phyloP scores from a whole-genome alignment of 2,888 invertebrate genomes.

The Diabrotica balteata region DNA sequence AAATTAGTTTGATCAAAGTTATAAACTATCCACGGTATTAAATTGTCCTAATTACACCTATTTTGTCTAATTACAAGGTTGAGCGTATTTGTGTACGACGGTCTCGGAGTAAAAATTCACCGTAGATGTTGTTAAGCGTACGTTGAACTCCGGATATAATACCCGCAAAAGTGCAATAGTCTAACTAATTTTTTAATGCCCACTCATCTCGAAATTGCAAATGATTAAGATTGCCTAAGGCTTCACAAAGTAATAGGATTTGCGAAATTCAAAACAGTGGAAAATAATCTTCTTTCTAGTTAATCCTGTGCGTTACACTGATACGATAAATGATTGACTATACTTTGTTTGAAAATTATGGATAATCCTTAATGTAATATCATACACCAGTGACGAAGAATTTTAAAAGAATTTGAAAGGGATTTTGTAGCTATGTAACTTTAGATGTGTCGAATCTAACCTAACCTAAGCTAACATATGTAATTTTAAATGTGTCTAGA shows the following conservation, averaged over 20 bases:
- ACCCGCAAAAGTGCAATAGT: constrained; percentile 34
- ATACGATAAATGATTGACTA: too few species aligned
- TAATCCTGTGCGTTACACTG: not conserved
- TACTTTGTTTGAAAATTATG: too few species aligned
- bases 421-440: too few species aligned
- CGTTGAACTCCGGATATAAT: constrained; percentile 32
- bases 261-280: constrained; percentile 1
- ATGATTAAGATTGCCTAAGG: constrained; percentile 22
- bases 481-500: too few species aligned
- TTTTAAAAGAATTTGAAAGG: too few species aligned
- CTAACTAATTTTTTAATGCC: constrained; percentile 30
- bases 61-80: not conserved
- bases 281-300: not conserved
- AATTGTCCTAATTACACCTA: not conserved
- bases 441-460: too few species aligned
- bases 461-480: too few species aligned
- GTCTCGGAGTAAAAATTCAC: not conserved
- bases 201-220: constrained; percentile 25
- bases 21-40: too few species aligned
- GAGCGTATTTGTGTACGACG: not conserved
- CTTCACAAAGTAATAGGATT: constrained; percentile 11
- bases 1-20: too few species aligned
- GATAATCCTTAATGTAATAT: too few species aligned
- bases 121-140: constrained; percentile 29
- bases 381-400: too few species aligned